Evolutionary conservation across 2,113 vertebrate species (phyloP).

Genomic region (Geococcyx californianus): DNA sequence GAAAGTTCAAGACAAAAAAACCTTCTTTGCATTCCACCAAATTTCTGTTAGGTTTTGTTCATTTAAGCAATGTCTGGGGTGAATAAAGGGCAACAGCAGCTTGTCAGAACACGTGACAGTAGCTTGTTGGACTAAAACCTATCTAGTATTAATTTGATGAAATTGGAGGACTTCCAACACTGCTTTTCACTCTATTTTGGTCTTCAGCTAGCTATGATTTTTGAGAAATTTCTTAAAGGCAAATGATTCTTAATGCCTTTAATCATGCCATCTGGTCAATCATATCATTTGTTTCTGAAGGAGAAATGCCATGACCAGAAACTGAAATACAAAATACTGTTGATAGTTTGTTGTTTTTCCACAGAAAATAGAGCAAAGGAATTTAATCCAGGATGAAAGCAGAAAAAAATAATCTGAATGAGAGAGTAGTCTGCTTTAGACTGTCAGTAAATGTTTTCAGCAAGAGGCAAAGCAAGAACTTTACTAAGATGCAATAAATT

Average conservation of each 20-base stretch:
- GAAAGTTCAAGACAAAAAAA: background rate
- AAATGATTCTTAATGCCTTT: background rate
- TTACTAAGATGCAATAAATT: background rate
- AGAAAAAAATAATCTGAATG: background rate
- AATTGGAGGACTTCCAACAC: conserved; percentile 30
- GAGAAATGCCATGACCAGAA: background rate
- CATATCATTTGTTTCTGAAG: accelerated
- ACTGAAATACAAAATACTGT: background rate
- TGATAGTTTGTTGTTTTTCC: background rate
- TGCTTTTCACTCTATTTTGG: background rate
- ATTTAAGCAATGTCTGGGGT: background rate
- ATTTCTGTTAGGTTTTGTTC: background rate
- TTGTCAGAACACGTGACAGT: background rate
- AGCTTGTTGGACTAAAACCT: conserved; percentile 4
- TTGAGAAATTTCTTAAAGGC: background rate
- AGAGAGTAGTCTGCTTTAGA: background rate
- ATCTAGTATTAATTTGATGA: conserved; percentile 11
- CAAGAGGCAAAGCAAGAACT: background rate
- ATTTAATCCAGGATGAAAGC: conserved; percentile 22
- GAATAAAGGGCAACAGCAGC: conserved; percentile 7
- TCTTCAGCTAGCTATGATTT: background rate
- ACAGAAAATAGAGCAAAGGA: background rate
- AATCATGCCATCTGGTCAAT: background rate
- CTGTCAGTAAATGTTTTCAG: background rate
- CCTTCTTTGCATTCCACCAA: background rate